Base-by-base conservation (phyloP, 2,888 invertebrate species). In the Siphonodentalium dalli region DNA sequence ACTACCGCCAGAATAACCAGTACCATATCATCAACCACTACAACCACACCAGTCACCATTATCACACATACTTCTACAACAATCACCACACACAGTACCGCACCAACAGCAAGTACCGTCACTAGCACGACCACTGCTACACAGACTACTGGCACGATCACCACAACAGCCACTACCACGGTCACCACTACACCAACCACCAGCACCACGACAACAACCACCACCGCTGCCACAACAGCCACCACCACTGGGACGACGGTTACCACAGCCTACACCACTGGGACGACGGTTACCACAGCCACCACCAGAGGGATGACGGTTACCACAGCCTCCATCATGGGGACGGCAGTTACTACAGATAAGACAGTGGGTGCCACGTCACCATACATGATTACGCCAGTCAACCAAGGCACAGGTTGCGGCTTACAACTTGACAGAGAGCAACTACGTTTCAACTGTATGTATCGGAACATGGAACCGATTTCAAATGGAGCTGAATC, bases 1-100 rank as follows among this genome's bases (percentile, higher is more conserved):
- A 47, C 47, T 38, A 47, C 39, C 26, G 24, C 46, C 21, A 42
- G 28, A 26, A 47, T 39, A 26, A 47, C 39, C 15, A 39, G 39
- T 24, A 39, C 39, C 18, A 47, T 39, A 11, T 40, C 39, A 8
- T 40, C 47, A 8, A 47, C 47, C 18, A 47, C 38, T 24, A 47
- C 47, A n/a, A 47, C 39, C 15, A 47, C 39, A 15, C 11, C 26
- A n/a, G 40, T 28, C 15, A 41, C 28, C 21, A 39, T 13, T 9
- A 54, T 41, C 2, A 31, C 29, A 2, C 20, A 38, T 11, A 9
- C 26, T 0, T 18, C 40, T 9, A 23, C 41, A 5, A 40, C 42
- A 47, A 42, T 37, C 28, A 21, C n/a, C 33, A 41, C 48, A 28
- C 29, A 39, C 21, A 48, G 34, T 4, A 13, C 40, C 15, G 13